Base-by-base conservation (phyloP, 2,797 vertebrate species). In the Pygocentrus nattereri region DNA sequence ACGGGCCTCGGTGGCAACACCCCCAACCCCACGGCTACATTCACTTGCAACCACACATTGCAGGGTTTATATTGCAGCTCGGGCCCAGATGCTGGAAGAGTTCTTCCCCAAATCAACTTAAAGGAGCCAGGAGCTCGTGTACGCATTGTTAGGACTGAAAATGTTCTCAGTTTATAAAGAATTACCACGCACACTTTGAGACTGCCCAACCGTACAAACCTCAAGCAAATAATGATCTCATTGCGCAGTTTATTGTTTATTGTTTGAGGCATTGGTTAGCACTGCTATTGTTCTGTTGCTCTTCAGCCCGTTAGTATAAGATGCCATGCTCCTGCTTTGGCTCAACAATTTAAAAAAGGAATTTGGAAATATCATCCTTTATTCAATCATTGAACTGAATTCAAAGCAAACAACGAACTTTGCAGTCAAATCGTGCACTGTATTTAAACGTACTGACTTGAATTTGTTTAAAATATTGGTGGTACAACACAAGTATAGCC, bases 11-110 rank as follows among this genome's bases (percentile, higher is more conserved):
- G 80, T 82, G 85, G 82, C 74, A 85, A 75, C 85, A 73, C 74
- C 82, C 85, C 85, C 70, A 85, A 88, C 90, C 88, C 86, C 90
- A 86, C 27, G 69, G 73, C 83, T 82, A 79, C 82, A 79, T 82
- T 88, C 86, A 82, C 76, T 89, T 84, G 74, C 87, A 85, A 85
- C 91, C 89, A 85, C 91, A 90, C 81, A 88, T 65, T 88, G 86
- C 75, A 65, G 84, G 82, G 91, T 91, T 93, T 91, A 90, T 88
- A 90, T 88, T 92, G 89, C 87, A 89, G 85, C 87, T 93, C 89
- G 89, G 41, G 89, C 88, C 34, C 19, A 85, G 59, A 82, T 31
- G 6, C 64, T 82, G 58, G 64, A 85, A 78, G 70, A 52, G 52
- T 31, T 74, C 72, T 71, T 52, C 71, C 23, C 34, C 15, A 59